Evolutionary conservation across 2,113 vertebrate genomes (phyloP).

Genomic region (Melanotaenia duboulayi): DNA sequence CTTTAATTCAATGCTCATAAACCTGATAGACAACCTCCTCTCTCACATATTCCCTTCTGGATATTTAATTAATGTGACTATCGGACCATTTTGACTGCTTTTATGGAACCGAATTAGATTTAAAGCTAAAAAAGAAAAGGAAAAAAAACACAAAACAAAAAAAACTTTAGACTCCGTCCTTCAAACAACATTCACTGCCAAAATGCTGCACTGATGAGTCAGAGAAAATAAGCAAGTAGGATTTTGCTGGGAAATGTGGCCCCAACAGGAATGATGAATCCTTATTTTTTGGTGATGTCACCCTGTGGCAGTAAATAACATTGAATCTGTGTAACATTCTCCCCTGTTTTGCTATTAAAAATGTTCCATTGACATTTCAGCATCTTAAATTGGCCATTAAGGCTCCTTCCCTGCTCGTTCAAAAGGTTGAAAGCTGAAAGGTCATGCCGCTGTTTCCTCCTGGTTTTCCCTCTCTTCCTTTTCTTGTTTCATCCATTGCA

Average conservation of each 20-base stretch:
- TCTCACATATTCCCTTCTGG: too few species aligned
- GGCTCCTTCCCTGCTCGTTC: conserved; percentile 40
- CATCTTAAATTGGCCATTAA: conserved; percentile 59
- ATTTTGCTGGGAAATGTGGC: conserved; percentile 50
- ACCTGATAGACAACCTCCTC: too few species aligned
- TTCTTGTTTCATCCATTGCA: conserved; percentile 48
- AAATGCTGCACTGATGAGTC: conserved; percentile 42
- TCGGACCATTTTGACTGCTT: too few species aligned
- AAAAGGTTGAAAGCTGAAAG: conserved; percentile 58
- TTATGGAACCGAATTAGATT: too few species aligned
- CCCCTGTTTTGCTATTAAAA: conserved; percentile 63
- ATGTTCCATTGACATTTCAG: conserved; percentile 62
- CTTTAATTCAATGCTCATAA: too few species aligned
- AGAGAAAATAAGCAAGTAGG: conserved; percentile 51
- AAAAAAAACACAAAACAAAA: too few species aligned
- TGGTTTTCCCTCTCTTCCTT: conserved; percentile 39
- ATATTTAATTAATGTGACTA: too few species aligned
- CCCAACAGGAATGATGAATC: conserved; percentile 55
- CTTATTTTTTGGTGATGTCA: conserved; percentile 57
- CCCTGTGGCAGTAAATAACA: conserved; percentile 60
- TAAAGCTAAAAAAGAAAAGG: too few species aligned
- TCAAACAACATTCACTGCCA: conserved; percentile 33
- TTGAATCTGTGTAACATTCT: conserved; percentile 41
- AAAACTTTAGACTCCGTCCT: neutral
- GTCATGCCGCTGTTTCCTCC: conserved; percentile 46